These are phyloP conservation scores for Mythimna vitellina DNA, from an alignment of 2,888 invertebrate genomes.

Conservation along the genomic window DNA sequence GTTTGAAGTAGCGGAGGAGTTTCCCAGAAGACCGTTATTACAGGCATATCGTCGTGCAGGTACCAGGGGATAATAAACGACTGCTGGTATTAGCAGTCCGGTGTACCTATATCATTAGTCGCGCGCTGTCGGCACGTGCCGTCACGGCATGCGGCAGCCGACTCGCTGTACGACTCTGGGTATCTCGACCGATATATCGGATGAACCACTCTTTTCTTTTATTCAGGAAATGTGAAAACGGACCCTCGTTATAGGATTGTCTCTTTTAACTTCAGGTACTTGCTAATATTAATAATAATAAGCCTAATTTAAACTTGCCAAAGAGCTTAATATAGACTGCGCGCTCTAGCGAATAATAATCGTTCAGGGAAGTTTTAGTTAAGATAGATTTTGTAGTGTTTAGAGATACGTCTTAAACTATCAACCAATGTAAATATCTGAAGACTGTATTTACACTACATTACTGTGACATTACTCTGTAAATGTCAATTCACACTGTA, in stretches of 20 bases:
- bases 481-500: slow-evolving; percentile 29
- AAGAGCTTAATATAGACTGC: neutral
- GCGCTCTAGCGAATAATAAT: neutral
- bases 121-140: slow-evolving; percentile 74
- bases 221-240: neutral
- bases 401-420: neutral
- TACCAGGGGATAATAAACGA: slow-evolving; percentile 72
- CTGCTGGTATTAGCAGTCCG: slow-evolving; percentile 68
- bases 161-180: slow-evolving; percentile 17
- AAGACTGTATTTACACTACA: slow-evolving; percentile 1
- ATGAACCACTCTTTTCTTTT: slow-evolving; percentile 1
- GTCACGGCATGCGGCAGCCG: slow-evolving; percentile 68
- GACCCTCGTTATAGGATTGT: no score
- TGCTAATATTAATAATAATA: no score
- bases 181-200: slow-evolving; percentile 1
- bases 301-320: neutral
- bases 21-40: slow-evolving; percentile 70
- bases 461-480: neutral
- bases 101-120: slow-evolving; percentile 75
- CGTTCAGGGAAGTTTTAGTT: neutral
- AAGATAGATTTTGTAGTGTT: no score
- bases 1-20: slow-evolving; percentile 63
- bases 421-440: slow-evolving; percentile 17
- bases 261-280: no score
- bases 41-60: slow-evolving; percentile 63